Base-by-base conservation (phyloP, 53 echinoderm and acorn worm species). In the Apostichopus leukothele region DNA sequence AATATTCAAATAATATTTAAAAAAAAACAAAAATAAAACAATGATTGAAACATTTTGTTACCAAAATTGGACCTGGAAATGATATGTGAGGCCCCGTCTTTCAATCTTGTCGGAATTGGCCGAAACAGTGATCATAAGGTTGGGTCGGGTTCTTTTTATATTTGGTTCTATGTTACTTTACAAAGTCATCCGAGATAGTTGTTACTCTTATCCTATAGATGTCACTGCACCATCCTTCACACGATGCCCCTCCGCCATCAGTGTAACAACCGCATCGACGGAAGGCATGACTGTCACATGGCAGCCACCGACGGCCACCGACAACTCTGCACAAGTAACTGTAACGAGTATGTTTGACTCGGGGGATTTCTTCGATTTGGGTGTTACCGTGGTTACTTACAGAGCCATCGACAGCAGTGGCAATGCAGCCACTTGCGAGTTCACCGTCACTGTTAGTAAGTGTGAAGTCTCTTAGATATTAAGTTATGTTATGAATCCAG, bases 401-500 rank as follows among this genome's bases (percentile, higher is more conserved):
- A 86, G 74, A 4, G 87, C 87, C 18, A 55, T 52, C 7, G 87
- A 86, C 87, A 71, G 20, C 52, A 73, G 73, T 73, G 87, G 87
- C 19, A 86, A 86, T 27, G 5, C 4, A 5, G 87, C 74, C 0
- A 74, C 16, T 50, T 86, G 87, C 51, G 14, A 51, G 25, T 86
- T 86, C 23, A 86, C 87, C 5, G 74, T 86, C 5, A 39, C 87
- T 18, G 7, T 86, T 5, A 27, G 87, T 86, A 54, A 51, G 87
- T 86, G 18, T 71, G 26, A 75, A 75, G 21, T 16, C 23, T 39
- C 3, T 39, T 39, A 39, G 39, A 39, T 39, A 39, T 39, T 39
- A 39, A 39, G 39, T 39, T 2, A 39, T 39, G 2, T 39, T 39
- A 39, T 39, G 39, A 39, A 39, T 39, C 39, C 39, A 39, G 39